Evolutionary conservation across 2,797 vertebrate species (phyloP).

Genomic region (Danio kyathit): DNA sequence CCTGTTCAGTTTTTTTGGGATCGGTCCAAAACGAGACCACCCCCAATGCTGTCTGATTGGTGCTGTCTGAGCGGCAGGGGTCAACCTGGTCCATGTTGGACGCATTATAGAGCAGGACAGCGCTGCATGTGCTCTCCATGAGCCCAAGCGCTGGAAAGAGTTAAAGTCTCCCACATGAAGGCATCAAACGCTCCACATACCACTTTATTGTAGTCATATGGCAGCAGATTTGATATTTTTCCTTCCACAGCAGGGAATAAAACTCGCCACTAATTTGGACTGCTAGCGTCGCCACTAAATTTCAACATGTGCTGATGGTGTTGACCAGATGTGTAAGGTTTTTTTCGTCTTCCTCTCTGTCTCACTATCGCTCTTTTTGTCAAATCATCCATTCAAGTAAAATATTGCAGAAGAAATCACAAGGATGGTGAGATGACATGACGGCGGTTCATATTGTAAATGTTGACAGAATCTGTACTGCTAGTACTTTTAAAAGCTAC

Average conservation of each 20-base stretch:
- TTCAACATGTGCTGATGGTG: slow-evolving; percentile 83
- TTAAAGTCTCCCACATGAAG: slow-evolving; percentile 86
- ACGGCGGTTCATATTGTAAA: background rate
- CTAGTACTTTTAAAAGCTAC: background rate
- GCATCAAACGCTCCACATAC: slow-evolving; percentile 83
- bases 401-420: background rate
- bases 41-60: slow-evolving; percentile 75
- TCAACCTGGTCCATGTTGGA: slow-evolving; percentile 72
- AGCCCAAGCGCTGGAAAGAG: slow-evolving; percentile 63
- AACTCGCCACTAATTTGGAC: slow-evolving; percentile 88
- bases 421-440: slow-evolving; percentile 15
- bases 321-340: slow-evolving; percentile 81
- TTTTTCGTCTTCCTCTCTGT: slow-evolving; percentile 34
- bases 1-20: slow-evolving; percentile 17
- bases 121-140: slow-evolving; percentile 61
- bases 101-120: slow-evolving; percentile 54
- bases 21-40: slow-evolving; percentile 76
- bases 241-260: slow-evolving; percentile 87
- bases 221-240: slow-evolving; percentile 87
- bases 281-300: slow-evolving; percentile 83
- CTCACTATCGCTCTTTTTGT: slow-evolving; percentile 42
- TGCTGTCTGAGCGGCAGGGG: slow-evolving; percentile 71
- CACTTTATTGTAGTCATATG: slow-evolving; percentile 87
- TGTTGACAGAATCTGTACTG: background rate
- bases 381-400: slow-evolving; percentile 19